Evolutionary conservation across 1,140 invertebrate genomes (phyloP), one percentile per base, ranked within the genome.

Genomic region (Belonocnema kinseyi): DNA sequence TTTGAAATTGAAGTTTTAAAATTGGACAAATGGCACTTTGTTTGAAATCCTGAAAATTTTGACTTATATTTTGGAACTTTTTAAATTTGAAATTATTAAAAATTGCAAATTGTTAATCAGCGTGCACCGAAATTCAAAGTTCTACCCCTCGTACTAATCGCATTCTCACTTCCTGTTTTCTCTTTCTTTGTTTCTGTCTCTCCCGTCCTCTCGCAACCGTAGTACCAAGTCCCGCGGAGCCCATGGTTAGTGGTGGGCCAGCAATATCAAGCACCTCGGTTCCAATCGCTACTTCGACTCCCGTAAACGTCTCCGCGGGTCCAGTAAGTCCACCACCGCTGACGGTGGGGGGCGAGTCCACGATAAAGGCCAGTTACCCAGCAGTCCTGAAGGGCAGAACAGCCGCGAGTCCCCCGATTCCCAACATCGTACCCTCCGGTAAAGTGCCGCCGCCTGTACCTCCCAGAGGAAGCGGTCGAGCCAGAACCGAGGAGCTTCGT

Each of bases 401-500:
- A 46, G 88, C 83, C 71, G 90, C 88, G 33, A 89, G 87, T 84
- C 88, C 89, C 50, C 89, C 88, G 52, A 90, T 88, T 75, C 88
- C 88, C 21, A 89, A 88, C 76, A 73, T 90, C 50, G 88, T 90
- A 14, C 88, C 90, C 51, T 88, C 89, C 13, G 87, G 90, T 77
- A 94, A 94, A 86, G 93, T 96, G 6, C 96, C 95, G 11, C 96
- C 96, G 33, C 96, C 96, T 14, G 96, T 97, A 17, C 96, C 96
- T 46, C 96, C 96, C 5, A 91, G 96, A 76, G 95, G 96, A n/a
- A 95, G 94, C 74, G 85, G 78, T 71, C 83, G 83, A 33, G 82
- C 74, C 58, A 77, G 85, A 79, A 76, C 81, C 82, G 81, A 88
- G 75, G 73, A 75, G 40, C 66, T 75, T 16, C 17, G 79, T 33